These are phyloP conservation scores for Zeugodacus cucurbitae DNA, from an alignment of 1,140 invertebrate genomes.

Conservation along the genomic window DNA sequence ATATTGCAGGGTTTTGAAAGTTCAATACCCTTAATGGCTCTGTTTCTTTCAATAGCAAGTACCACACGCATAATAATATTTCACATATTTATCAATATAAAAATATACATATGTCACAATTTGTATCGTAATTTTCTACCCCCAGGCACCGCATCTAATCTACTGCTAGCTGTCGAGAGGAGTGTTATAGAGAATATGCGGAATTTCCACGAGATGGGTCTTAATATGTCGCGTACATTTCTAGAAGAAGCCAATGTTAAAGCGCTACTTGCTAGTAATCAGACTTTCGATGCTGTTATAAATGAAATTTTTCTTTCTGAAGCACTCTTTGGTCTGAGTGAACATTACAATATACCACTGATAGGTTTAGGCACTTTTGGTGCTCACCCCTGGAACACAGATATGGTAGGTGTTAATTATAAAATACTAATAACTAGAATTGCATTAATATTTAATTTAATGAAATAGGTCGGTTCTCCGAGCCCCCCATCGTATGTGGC, in stretches of 20 bases:
- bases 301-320: slow-evolving; percentile 60
- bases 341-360: slow-evolving; percentile 60
- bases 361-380: slow-evolving; percentile 63
- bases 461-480: slow-evolving; percentile 61
- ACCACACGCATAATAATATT: no score
- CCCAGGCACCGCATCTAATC: background rate
- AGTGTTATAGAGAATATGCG: slow-evolving; percentile 53
- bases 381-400: slow-evolving; percentile 54
- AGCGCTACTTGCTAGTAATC: slow-evolving; percentile 51
- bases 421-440: background rate
- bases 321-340: slow-evolving; percentile 56
- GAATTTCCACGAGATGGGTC: slow-evolving; percentile 53
- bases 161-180: background rate
- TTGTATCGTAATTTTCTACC: background rate
- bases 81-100: no score
- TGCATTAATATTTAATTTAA: no score
- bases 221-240: slow-evolving; percentile 50
- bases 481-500: slow-evolving; percentile 64
- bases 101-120: background rate
- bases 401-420: slow-evolving; percentile 43
- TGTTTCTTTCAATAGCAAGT: no score
- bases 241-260: slow-evolving; percentile 49
- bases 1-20: no score
- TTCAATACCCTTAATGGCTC: no score
- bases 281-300: slow-evolving; percentile 61